A percentile compares a stretch with the other conserved stretches of the same genome.
These are phyloP conservation scores for Boloria euphrosyne DNA, from an alignment of 2,888 invertebrate genomes.

Conservation along the genomic window DNA sequence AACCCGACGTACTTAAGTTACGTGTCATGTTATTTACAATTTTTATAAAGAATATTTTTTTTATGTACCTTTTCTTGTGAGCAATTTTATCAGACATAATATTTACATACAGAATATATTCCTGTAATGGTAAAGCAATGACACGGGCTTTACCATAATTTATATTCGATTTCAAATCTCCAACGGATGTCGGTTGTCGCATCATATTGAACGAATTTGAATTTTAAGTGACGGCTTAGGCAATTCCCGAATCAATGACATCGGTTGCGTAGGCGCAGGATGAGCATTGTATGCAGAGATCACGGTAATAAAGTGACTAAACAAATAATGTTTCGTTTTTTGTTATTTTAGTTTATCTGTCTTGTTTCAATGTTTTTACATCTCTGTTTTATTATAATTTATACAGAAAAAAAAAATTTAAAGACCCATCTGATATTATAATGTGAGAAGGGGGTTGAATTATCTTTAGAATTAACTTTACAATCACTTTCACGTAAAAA, in stretches of 20 bases:
- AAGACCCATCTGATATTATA: too few relatives aligned
- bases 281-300: slow-evolving; percentile 49
- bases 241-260: slow-evolving; percentile 37
- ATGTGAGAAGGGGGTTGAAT: too few relatives aligned
- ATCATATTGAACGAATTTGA: slow-evolving; percentile 30
- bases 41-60: background rate
- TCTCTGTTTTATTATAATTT: background rate
- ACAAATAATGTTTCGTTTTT: slow-evolving; percentile 53
- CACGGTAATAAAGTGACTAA: slow-evolving; percentile 58
- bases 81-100: slow-evolving; percentile 2
- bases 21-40: too few relatives aligned
- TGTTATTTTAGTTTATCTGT: slow-evolving; percentile 2
- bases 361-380: background rate
- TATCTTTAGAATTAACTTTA: too few relatives aligned
- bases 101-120: background rate
- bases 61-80: background rate
- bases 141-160: slow-evolving; percentile 27
- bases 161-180: slow-evolving; percentile 32
- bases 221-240: slow-evolving; percentile 25
- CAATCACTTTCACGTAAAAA: too few relatives aligned
- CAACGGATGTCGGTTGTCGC: slow-evolving; percentile 31
- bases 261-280: slow-evolving; percentile 41
- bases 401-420: background rate
- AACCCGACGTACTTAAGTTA: too few relatives aligned
- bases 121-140: slow-evolving; percentile 19